phyloP scores from a whole-genome alignment of 2,888 invertebrate species.

The Drosophila sordidula region DNA sequence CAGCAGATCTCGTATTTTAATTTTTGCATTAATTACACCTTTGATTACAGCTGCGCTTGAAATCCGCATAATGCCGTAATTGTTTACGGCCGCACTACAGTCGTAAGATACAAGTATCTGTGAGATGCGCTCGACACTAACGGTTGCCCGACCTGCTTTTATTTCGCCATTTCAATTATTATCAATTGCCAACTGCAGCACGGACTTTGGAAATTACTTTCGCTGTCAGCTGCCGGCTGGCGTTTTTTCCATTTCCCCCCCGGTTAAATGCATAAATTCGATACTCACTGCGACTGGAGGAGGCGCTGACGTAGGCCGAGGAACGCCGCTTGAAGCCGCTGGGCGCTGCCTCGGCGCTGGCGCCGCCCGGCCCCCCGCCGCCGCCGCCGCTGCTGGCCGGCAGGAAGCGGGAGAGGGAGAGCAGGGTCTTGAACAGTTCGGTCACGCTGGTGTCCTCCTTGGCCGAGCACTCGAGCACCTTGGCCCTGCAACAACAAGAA shows the following conservation, averaged over 20 bases:
- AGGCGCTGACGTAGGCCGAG: slow-evolving; percentile 89
- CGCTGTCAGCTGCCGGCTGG: no score
- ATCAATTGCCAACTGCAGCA: slow-evolving; percentile 30
- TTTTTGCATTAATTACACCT: slow-evolving; percentile 34
- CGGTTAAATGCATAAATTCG: slow-evolving; percentile 17
- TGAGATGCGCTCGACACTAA: neutral
- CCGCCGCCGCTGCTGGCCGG: slow-evolving; percentile 86
- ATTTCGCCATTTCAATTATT: slow-evolving; percentile 30
- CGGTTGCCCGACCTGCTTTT: slow-evolving; percentile 1
- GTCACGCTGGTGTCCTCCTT: slow-evolving; percentile 92
- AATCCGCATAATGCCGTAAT: slow-evolving; percentile 17
- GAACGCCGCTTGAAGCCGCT: slow-evolving; percentile 89
- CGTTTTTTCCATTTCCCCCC: neutral
- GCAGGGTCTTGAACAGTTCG: slow-evolving; percentile 92
- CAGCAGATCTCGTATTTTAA: slow-evolving; percentile 18
- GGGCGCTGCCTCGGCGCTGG: slow-evolving; percentile 86
- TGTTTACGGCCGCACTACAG: slow-evolving; percentile 5
- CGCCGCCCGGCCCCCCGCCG: slow-evolving; percentile 85
- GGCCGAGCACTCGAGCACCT: slow-evolving; percentile 91
- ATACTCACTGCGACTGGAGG: slow-evolving; percentile 86
- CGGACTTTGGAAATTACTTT: neutral
- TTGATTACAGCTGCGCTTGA: slow-evolving; percentile 11
- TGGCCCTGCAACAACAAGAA: slow-evolving; percentile 86
- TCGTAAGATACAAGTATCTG: neutral
- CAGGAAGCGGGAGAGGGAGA: slow-evolving; percentile 91